Evolutionary conservation across 2,888 invertebrate genomes (phyloP).

Genomic region (Galeopsomyia nigrocyanea): DNA sequence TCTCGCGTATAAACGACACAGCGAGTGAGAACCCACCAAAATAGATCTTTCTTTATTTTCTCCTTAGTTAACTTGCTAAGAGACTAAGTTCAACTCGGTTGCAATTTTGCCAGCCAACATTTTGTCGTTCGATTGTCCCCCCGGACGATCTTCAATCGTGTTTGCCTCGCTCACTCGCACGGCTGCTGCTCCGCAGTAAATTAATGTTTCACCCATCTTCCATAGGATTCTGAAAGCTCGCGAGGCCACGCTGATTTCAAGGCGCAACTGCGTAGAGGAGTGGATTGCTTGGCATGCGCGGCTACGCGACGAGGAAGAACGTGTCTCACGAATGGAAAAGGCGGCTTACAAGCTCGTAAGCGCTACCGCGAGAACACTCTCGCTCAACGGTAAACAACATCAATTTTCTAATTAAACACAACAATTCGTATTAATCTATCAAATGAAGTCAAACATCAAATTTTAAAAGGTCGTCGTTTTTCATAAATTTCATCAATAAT

Average conservation of each 20-base stretch:
- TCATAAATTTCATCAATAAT: too few species aligned
- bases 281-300: conserved; percentile 68
- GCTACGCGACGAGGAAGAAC: conserved; percentile 64
- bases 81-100: background rate
- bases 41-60: background rate
- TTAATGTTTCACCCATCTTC: conserved; percentile 2
- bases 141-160: too few species aligned
- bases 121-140: too few species aligned
- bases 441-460: too few species aligned
- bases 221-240: conserved; percentile 65
- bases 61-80: too few species aligned
- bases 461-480: too few species aligned
- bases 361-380: conserved; percentile 63
- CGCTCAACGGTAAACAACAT: conserved; percentile 60
- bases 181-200: background rate
- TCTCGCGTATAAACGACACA: background rate
- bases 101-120: too few species aligned
- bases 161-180: background rate
- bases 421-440: too few species aligned
- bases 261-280: conserved; percentile 66
- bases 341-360: conserved; percentile 65
- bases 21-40: background rate
- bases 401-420: background rate
- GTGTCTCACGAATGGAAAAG: conserved; percentile 66
- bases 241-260: conserved; percentile 64